A percentile compares a stretch with the other conserved stretches of the same genome.
phyloP scores from a whole-genome alignment of 2,888 invertebrate genomes.

The Lasiommata megera region DNA sequence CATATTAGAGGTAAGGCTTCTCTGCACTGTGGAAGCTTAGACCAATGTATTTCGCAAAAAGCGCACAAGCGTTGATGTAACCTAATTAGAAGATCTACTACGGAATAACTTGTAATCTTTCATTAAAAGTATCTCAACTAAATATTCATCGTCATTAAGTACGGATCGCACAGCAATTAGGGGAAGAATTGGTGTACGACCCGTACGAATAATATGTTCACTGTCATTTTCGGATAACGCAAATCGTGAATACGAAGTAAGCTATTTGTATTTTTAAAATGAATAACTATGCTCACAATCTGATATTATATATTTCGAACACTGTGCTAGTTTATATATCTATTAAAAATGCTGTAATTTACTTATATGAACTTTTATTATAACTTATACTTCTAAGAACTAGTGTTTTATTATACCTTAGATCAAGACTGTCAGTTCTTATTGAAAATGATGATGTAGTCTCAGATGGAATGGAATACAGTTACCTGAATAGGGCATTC shows the following conservation, averaged over 20 bases:
- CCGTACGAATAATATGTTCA: slow-evolving; percentile 35
- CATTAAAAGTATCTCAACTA: slow-evolving; percentile 34
- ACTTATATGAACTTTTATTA: slow-evolving; percentile 79
- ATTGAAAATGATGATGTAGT: no score
- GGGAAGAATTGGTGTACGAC: slow-evolving; percentile 76
- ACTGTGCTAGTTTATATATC: slow-evolving; percentile 73
- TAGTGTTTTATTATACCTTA: slow-evolving; percentile 55
- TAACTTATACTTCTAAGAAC: slow-evolving; percentile 77
- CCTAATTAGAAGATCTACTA: slow-evolving; percentile 35
- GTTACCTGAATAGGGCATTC: no score
- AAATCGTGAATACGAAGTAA: slow-evolving; percentile 48
- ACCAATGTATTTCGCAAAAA: slow-evolving; percentile 54
- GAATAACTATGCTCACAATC: slow-evolving; percentile 72
- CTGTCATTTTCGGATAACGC: slow-evolving; percentile 47
- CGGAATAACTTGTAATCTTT: slow-evolving; percentile 36
- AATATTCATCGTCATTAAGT: slow-evolving; percentile 42
- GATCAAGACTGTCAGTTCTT: no score
- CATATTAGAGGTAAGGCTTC: slow-evolving; percentile 54
- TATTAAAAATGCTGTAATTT: slow-evolving; percentile 76
- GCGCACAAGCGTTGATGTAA: slow-evolving; percentile 61
- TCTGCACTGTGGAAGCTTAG: slow-evolving; percentile 67
- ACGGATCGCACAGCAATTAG: slow-evolving; percentile 70
- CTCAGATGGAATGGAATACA: no score
- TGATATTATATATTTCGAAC: slow-evolving; percentile 68
- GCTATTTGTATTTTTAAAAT: slow-evolving; percentile 54